These are phyloP conservation scores for Tonatia bakeri DNA, from an alignment of 2,113 vertebrate genomes.

Conservation along the genomic window DNA sequence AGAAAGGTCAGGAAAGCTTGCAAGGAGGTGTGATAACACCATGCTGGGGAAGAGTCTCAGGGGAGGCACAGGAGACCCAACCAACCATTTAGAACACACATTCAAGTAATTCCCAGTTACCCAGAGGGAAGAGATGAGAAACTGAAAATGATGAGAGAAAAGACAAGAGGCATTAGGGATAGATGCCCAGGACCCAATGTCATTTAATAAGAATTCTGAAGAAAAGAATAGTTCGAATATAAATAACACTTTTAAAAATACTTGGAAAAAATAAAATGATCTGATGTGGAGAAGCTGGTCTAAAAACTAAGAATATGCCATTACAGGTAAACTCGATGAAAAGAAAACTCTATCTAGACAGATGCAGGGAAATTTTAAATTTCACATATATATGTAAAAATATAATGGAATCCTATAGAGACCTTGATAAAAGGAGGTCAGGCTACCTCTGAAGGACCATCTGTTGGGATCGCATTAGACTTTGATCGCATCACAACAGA, in stretches of 20 bases:
- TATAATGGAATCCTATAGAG: background rate
- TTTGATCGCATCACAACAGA: background rate
- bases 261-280: background rate
- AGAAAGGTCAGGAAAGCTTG: background rate
- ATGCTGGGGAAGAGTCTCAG: background rate
- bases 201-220: background rate
- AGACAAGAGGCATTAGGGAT: background rate
- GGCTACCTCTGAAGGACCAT: background rate
- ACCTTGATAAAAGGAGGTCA: background rate
- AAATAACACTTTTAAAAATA: background rate
- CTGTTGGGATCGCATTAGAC: background rate
- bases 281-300: background rate
- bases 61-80: background rate
- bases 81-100: background rate
- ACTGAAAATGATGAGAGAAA: background rate
- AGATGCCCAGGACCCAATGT: background rate
- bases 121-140: background rate
- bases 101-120: background rate
- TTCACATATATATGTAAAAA: background rate
- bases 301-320: background rate
- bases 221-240: background rate
- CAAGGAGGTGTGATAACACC: rapidly evolving
- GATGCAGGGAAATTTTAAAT: background rate
- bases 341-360: background rate
- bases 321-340: background rate